Evolutionary conservation across 1,140 invertebrate genomes (phyloP).

Genomic region (Drosophila nikananu): DNA sequence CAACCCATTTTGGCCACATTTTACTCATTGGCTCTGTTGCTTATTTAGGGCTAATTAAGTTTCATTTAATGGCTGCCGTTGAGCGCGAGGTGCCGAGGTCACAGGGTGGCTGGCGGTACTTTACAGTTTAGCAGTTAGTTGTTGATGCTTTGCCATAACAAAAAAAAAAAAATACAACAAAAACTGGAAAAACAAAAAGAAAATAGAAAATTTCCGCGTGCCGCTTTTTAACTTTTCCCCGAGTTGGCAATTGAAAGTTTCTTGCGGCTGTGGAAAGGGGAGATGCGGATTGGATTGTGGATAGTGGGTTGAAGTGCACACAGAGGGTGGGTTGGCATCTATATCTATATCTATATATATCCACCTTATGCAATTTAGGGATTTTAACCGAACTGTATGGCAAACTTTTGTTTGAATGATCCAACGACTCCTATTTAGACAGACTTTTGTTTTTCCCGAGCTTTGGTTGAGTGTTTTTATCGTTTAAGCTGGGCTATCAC

Average conservation of each 20-base stretch:
- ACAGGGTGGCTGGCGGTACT: conserved; percentile 42
- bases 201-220: conserved; percentile 49
- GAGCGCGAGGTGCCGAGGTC: conserved; percentile 32
- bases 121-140: conserved; percentile 61
- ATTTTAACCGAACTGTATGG: conserved; percentile 44
- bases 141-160: conserved; percentile 21
- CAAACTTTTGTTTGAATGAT: conserved; percentile 49
- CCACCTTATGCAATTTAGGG: conserved; percentile 35
- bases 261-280: conserved; percentile 30
- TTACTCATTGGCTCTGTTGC: conserved; percentile 59
- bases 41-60: conserved; percentile 76
- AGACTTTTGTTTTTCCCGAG: conserved; percentile 13
- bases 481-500: neutral
- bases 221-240: conserved; percentile 60
- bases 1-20: conserved; percentile 42
- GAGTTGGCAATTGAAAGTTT: conserved; percentile 59
- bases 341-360: conserved; percentile 12
- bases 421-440: conserved; percentile 30
- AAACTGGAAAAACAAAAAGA: conserved; percentile 36
- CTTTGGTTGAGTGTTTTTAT: conserved; percentile 5
- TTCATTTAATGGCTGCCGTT: conserved; percentile 62
- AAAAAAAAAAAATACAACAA: conserved; percentile 15
- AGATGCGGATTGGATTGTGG: conserved; percentile 15
- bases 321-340: neutral
- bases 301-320: neutral